Base-by-base conservation (phyloP, 2,113 vertebrate genomes). In the Python bivittatus region DNA sequence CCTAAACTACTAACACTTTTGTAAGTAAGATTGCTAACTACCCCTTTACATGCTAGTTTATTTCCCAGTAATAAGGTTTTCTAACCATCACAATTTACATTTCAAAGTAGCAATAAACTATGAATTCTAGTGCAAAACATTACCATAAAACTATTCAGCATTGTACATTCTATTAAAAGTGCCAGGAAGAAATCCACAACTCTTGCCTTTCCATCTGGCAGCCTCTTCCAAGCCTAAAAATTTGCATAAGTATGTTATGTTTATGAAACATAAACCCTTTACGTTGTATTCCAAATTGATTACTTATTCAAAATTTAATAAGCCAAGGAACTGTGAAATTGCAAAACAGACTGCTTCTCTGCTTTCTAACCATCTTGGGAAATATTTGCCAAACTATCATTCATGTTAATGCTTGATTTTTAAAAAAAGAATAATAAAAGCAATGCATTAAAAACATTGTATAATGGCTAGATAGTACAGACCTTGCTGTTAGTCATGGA, bases 241-340 rank as follows among this genome's bases (percentile, higher is more conserved):
- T 97, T 97, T 98, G 96, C 97, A 98, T 98, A 97, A 98, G 97
- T 98, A 97, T 97, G 97, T 97, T 97, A 68, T 89, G 97, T 97
- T 95, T 95, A 97, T 96, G 95, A 97, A 97, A 96, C 95, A 95
- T 95, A 97, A 97, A 97, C 96, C 95, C 96, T 97, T 97, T 96
- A 95, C 87, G 79, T 97, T 97, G 96, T 96, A 96, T 97, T 96
- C 96, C 96, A 98, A 95, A 96, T 93, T 97, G 97, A 95, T 94
- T 96, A 96, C 95, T 96, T 96, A 94, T 96, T 96, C 96, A 94
- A 95, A 96, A 93, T 95, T 61, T 94, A 93, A 95, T 96, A 96
- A 97, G 92, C 89, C 91, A 93, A 93, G 88, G 88, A 94, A 94
- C 58, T 44, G 91, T 96, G 93, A 86, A 94, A 93, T 52, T 92